Conservation (phyloP, 2,888 invertebrate species). For the Melinopterus prodromus region DNA sequence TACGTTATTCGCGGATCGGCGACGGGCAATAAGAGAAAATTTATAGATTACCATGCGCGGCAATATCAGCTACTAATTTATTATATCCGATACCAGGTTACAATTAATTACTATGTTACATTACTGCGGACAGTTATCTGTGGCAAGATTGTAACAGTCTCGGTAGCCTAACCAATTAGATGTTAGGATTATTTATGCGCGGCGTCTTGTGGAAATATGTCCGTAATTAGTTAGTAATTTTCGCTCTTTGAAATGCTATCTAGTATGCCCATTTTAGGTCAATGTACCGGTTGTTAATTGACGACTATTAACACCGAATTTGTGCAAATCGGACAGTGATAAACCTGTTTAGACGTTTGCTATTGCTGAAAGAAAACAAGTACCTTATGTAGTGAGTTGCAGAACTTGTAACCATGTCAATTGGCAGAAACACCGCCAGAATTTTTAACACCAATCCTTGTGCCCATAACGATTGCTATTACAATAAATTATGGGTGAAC, state of each 20-base stretch:
- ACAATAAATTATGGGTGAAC: too few relatives aligned
- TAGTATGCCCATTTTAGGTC: neutral
- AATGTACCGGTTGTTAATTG: conserved; percentile 4
- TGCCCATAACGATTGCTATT: too few relatives aligned
- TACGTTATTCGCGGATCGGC: neutral
- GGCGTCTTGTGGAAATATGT: neutral
- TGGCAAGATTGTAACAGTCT: neutral
- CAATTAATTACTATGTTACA: conserved; percentile 21
- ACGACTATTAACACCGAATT: neutral
- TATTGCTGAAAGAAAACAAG: too few relatives aligned
- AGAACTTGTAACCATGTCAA: too few relatives aligned
- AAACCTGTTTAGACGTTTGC: too few relatives aligned
- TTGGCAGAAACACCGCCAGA: too few relatives aligned
- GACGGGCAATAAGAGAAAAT: neutral
- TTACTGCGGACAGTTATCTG: neutral
- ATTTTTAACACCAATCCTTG: too few relatives aligned
- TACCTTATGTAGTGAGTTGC: too few relatives aligned
- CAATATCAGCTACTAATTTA: conserved; percentile 11
- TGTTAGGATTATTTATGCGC: neutral
- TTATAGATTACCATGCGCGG: neutral
- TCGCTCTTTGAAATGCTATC: neutral
- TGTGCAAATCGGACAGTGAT: too few relatives aligned
- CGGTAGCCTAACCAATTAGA: neutral
- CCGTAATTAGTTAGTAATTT: neutral
- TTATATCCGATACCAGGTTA: conserved; percentile 23